Evolutionary conservation across 2,888 invertebrate species (phyloP).

Genomic region (Euclidia mi): DNA sequence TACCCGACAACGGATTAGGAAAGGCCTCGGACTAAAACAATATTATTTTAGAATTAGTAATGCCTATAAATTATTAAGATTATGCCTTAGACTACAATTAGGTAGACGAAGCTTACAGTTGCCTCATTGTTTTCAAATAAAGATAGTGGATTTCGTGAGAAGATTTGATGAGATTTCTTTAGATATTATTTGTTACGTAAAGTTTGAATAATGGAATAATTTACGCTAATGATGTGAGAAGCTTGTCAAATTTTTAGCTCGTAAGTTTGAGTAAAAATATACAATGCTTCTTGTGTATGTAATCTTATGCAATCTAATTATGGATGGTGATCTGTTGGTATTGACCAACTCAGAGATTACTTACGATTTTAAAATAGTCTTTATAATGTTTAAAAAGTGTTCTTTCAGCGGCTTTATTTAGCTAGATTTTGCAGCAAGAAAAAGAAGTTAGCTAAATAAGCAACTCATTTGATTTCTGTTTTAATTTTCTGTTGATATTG

Average conservation of each 20-base stretch:
- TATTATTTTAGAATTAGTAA: slow-evolving; percentile 37
- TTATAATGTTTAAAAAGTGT: too few relatives aligned
- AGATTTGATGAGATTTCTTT: slow-evolving; percentile 12
- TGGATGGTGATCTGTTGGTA: too few relatives aligned
- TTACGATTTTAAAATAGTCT: too few relatives aligned
- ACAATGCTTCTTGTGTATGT: too few relatives aligned
- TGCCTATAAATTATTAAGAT: slow-evolving; percentile 46
- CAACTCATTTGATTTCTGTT: too few relatives aligned
- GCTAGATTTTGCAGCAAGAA: too few relatives aligned
- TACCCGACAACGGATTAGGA: slow-evolving; percentile 30
- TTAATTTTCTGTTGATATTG: too few relatives aligned
- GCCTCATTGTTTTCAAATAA: slow-evolving; percentile 34
- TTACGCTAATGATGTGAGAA: slow-evolving; percentile 14
- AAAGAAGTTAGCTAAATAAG: too few relatives aligned
- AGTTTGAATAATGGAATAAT: slow-evolving; percentile 12
- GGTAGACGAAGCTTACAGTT: slow-evolving; percentile 26
- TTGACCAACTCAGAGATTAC: too few relatives aligned
- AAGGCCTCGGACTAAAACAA: slow-evolving; percentile 25
- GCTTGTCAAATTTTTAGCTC: neutral
- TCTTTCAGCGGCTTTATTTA: too few relatives aligned
- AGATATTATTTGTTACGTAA: slow-evolving; percentile 25
- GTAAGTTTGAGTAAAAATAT: neutral
- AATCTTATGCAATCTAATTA: too few relatives aligned
- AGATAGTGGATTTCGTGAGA: slow-evolving; percentile 32
- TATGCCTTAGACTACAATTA: slow-evolving; percentile 38